A percentile compares a stretch with the other conserved stretches of the same genome.
phyloP scores from a whole-genome alignment of 2,888 invertebrate species.

The Ellobium chinense region DNA sequence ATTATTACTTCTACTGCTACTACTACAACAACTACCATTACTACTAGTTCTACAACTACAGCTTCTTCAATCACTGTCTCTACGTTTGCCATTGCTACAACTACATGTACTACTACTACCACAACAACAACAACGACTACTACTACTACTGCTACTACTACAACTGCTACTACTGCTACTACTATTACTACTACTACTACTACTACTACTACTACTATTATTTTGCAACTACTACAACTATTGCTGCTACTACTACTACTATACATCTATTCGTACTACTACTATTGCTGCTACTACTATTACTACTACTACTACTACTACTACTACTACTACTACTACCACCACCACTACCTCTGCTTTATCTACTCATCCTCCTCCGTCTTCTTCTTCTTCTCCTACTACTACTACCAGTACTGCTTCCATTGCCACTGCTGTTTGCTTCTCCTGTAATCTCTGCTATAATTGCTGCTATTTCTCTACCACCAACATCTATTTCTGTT shows the following conservation, averaged over 20 bases:
- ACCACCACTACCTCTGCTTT: conserved; percentile 2
- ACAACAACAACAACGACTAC: conserved; percentile 28
- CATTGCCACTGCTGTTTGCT: neutral
- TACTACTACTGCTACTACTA: conserved; percentile 29
- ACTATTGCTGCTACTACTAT: neutral
- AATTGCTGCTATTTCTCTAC: neutral
- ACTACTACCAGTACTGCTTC: neutral
- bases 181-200: conserved; percentile 32
- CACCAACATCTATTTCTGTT: neutral
- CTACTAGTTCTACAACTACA: conserved; percentile 25
- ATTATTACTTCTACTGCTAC: conserved; percentile 20
- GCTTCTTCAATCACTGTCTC: conserved; percentile 17
- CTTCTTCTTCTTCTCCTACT: neutral
- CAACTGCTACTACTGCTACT: conserved; percentile 24
- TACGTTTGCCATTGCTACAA: conserved; percentile 28
- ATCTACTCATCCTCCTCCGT: neutral
- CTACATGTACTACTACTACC: conserved; percentile 35
- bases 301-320: conserved; percentile 4
- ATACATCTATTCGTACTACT: neutral
- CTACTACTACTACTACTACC: neutral
- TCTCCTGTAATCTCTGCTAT: neutral
- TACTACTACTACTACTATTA: conserved; percentile 32
- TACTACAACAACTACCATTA: conserved; percentile 18
- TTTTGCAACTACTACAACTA: conserved; percentile 18
- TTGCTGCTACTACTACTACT: conserved; percentile 17